These are phyloP conservation scores for Ia io DNA, from an alignment of 2,113 vertebrate genomes.

Conservation along the genomic window DNA sequence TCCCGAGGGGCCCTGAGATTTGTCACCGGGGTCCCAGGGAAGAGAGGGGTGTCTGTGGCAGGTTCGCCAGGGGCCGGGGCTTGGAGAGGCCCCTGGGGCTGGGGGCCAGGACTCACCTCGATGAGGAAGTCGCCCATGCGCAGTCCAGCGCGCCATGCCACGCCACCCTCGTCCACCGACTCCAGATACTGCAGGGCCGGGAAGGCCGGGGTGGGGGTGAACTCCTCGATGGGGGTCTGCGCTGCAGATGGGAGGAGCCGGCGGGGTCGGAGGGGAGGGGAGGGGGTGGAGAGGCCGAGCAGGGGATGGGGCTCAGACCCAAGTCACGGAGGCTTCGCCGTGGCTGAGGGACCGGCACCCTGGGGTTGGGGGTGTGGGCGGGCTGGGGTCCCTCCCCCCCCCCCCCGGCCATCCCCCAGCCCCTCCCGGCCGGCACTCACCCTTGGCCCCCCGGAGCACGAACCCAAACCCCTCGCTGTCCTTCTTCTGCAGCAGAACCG, in stretches of 20 bases:
- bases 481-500: constrained; percentile 94
- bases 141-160: constrained; percentile 93
- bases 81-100: background rate
- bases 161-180: constrained; percentile 94
- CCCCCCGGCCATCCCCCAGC: background rate
- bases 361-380: background rate
- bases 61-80: background rate
- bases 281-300: constrained; percentile 71
- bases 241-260: constrained; percentile 82
- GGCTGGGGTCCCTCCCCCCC: background rate
- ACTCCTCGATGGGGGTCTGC: constrained; percentile 95
- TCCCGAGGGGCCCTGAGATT: background rate
- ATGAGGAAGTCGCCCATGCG: constrained; percentile 96
- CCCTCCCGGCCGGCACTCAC: constrained; percentile 79
- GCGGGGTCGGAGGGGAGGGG: constrained; percentile 72
- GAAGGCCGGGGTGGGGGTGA: constrained; percentile 93
- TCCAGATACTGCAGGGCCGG: constrained; percentile 94
- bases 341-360: constrained; percentile 51
- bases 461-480: constrained; percentile 97
- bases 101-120: constrained; percentile 81
- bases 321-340: constrained; percentile 59
- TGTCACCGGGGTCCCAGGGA: background rate
- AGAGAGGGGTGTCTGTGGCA: too few relatives aligned
- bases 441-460: constrained; percentile 94
- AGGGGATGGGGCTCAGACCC: constrained; percentile 77